Evolutionary conservation across 2,888 invertebrate species (phyloP).

Genomic region (Drosophila macrospina): DNA sequence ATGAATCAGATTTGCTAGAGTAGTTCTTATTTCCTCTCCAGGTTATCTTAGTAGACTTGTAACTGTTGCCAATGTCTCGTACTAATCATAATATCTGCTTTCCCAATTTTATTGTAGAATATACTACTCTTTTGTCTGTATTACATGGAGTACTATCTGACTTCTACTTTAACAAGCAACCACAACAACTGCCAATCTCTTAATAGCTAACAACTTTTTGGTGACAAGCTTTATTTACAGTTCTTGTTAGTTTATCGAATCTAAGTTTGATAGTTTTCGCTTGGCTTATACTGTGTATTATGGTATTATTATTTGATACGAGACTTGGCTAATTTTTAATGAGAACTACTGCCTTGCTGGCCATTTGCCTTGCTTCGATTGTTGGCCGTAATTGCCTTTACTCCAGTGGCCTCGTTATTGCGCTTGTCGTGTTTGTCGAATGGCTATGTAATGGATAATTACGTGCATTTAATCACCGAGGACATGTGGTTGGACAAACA

Average conservation of each 20-base stretch:
- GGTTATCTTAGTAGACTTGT: no score
- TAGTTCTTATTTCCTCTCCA: no score
- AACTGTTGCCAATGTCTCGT: no score
- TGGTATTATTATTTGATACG: slow-evolving; percentile 13
- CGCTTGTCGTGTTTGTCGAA: slow-evolving; percentile 17
- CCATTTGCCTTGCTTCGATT: slow-evolving; percentile 4
- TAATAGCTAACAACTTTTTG: no score
- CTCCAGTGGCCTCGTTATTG: slow-evolving; percentile 1
- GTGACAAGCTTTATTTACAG: no score
- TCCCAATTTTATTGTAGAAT: no score
- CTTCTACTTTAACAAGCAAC: no score
- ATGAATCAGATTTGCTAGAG: no score
- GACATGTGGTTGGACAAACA: slow-evolving; percentile 40
- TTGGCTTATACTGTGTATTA: not conserved
- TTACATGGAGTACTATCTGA: no score
- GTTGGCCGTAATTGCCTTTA: slow-evolving; percentile 4
- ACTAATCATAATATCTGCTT: no score
- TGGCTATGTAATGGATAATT: slow-evolving; percentile 45
- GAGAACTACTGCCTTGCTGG: slow-evolving; percentile 5
- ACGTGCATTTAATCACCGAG: slow-evolving; percentile 63
- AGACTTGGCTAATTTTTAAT: slow-evolving; percentile 19
- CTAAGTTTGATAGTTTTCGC: not conserved
- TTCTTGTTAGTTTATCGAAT: not conserved
- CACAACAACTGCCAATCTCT: no score
- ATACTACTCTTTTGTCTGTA: no score